Evolutionary conservation across 1,140 invertebrate genomes (phyloP).

Genomic region (Wasmannia auropunctata): DNA sequence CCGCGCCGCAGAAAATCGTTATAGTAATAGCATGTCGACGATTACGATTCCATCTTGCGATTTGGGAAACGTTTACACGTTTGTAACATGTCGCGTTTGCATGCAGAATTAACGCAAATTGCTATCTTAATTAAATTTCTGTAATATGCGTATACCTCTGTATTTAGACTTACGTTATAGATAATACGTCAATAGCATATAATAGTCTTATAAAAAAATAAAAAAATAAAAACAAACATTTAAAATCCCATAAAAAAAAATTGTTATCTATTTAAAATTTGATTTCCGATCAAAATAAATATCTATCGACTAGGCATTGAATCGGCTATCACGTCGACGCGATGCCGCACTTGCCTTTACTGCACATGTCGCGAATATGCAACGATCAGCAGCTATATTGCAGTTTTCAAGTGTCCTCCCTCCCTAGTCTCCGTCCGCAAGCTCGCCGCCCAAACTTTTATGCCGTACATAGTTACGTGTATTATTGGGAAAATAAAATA

Average conservation of each 20-base stretch:
- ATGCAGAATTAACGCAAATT: slow-evolving; percentile 13
- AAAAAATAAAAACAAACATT: background rate
- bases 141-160: background rate
- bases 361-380: background rate
- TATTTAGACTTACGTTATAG: background rate
- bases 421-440: background rate
- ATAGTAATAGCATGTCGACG: slow-evolving; percentile 31
- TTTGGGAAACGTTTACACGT: background rate
- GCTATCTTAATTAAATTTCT: slow-evolving; percentile 19
- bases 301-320: too few species aligned
- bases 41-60: slow-evolving; percentile 30
- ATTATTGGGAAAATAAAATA: slow-evolving; percentile 57
- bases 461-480: slow-evolving; percentile 10
- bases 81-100: background rate
- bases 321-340: background rate
- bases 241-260: background rate
- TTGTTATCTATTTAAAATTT: slow-evolving; percentile 1
- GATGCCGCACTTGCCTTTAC: background rate
- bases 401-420: background rate
- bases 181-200: background rate
- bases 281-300: background rate
- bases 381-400: slow-evolving; percentile 23
- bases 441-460: background rate
- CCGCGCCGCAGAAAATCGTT: slow-evolving; percentile 31
- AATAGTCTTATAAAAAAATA: background rate